These are phyloP conservation scores for Lota lota DNA, from an alignment of 2,113 vertebrate species.

Conservation along the genomic window DNA sequence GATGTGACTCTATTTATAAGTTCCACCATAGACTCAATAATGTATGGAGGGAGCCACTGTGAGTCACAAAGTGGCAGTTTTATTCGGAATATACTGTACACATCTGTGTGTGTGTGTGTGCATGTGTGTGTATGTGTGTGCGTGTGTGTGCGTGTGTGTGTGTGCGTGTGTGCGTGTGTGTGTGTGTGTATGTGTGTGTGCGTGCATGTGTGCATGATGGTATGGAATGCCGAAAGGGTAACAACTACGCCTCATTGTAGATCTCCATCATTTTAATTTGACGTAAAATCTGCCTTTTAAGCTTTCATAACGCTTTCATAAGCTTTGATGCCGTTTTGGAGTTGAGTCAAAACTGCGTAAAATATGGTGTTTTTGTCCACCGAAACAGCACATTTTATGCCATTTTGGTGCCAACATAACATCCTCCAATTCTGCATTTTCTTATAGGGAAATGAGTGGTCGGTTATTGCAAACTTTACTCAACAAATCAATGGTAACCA, in stretches of 20 bases:
- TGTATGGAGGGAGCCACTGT: slow-evolving; percentile 1
- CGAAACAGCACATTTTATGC: too few relatives aligned
- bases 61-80: not conserved
- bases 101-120: not conserved
- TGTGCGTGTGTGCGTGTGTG: slow-evolving; percentile 10
- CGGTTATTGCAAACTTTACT: too few relatives aligned
- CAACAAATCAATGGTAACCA: too few relatives aligned
- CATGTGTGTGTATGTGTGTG: slow-evolving; percentile 12
- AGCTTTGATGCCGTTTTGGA: not conserved
- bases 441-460: too few relatives aligned
- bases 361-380: too few relatives aligned
- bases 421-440: too few relatives aligned
- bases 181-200: slow-evolving; percentile 18
- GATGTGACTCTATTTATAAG: slow-evolving; percentile 24
- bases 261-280: too few relatives aligned
- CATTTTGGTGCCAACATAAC: too few relatives aligned
- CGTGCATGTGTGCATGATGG: not conserved
- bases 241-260: too few relatives aligned
- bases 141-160: slow-evolving; percentile 2
- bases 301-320: too few relatives aligned
- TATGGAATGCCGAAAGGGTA: too few relatives aligned
- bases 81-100: not conserved
- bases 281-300: too few relatives aligned
- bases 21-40: slow-evolving; percentile 26
- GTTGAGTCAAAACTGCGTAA: not conserved